These are phyloP conservation scores for Tetraodon nigroviridis DNA, from an alignment of 2,113 vertebrate species.

Conservation along the genomic window DNA sequence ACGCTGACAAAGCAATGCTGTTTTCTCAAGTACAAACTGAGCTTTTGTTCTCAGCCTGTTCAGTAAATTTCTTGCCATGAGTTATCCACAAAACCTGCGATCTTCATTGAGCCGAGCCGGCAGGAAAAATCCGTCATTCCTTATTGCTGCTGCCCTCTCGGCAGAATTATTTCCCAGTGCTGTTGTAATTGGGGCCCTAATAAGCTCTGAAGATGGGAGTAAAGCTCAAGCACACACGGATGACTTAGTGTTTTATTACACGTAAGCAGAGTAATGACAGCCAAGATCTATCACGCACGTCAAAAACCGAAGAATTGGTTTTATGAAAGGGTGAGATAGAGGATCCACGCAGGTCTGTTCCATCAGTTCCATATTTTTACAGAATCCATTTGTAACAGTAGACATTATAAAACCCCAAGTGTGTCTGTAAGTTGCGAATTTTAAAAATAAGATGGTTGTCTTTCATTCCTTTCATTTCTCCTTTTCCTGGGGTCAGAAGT, in stretches of 20 bases:
- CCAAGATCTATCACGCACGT: conserved; percentile 9
- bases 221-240: conserved; percentile 17
- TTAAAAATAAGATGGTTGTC: too few species aligned
- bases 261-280: conserved; percentile 24
- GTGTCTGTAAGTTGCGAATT: too few species aligned
- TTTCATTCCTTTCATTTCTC: too few species aligned
- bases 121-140: conserved; percentile 25
- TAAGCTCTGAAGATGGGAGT: conserved; percentile 36
- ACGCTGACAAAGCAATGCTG: conserved; percentile 7
- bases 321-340: conserved; percentile 6
- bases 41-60: background rate
- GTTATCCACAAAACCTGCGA: conserved; percentile 29
- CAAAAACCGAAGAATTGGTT: conserved; percentile 12
- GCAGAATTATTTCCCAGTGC: conserved; percentile 43
- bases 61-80: conserved; percentile 2
- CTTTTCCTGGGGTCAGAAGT: too few species aligned
- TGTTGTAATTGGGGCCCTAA: conserved; percentile 43
- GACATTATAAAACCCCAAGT: too few species aligned
- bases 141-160: conserved; percentile 33
- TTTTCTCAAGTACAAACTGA: conserved; percentile 7
- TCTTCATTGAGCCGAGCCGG: conserved; percentile 42
- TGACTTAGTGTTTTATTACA: conserved; percentile 36
- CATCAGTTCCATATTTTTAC: background rate
- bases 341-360: background rate
- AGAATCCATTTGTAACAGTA: background rate